Evolutionary conservation across 2,113 vertebrate species (phyloP).

Genomic region (Falcunculus frontatus): DNA sequence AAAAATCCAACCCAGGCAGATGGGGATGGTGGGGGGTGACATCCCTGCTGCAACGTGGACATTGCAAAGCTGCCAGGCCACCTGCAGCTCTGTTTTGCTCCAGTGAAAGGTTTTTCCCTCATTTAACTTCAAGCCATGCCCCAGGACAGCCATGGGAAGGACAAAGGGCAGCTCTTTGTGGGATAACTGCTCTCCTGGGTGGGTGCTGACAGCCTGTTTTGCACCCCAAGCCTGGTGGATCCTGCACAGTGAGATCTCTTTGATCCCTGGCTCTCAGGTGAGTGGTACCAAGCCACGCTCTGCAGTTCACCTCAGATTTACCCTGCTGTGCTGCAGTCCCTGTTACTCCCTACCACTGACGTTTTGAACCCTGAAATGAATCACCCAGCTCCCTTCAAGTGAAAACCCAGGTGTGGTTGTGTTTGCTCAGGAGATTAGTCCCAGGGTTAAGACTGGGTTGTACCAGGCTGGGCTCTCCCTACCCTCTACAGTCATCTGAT

Average conservation of each 20-base stretch:
- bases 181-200: not conserved
- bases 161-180: not conserved
- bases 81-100: not conserved
- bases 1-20: not conserved
- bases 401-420: conserved; percentile 19
- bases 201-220: not conserved
- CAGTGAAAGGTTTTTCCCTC: not conserved
- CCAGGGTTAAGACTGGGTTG: not conserved
- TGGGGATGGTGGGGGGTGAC: not conserved
- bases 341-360: not conserved
- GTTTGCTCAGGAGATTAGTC: not conserved
- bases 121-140: not conserved
- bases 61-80: fast-evolving
- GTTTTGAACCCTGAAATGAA: not conserved
- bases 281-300: fast-evolving
- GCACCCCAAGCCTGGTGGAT: not conserved
- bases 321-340: not conserved
- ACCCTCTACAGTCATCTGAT: not conserved
- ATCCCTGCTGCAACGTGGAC: not conserved
- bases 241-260: not conserved
- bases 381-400: not conserved
- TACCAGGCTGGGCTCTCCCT: conserved; percentile 16
- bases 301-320: not conserved
- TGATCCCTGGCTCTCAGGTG: not conserved
- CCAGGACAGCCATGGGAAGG: not conserved